These are phyloP conservation scores for Euzophera pinguis DNA, from an alignment of 2,888 invertebrate species.

Conservation along the genomic window DNA sequence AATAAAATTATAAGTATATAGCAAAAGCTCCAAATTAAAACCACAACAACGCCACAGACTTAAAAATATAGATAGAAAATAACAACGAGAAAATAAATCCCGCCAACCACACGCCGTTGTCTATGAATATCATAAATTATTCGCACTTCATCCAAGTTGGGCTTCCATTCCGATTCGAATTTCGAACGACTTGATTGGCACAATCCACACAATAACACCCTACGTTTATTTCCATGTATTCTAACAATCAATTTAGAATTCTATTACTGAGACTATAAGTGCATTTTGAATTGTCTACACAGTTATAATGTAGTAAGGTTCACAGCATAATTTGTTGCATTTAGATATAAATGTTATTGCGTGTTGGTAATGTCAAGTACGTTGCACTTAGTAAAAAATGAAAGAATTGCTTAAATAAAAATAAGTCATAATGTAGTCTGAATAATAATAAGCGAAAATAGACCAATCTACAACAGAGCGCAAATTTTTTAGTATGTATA, in stretches of 20 bases:
- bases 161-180: conserved; percentile 7
- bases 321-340: background rate
- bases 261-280: conserved; percentile 3
- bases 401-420: background rate
- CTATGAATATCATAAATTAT: conserved; percentile 8
- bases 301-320: background rate
- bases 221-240: background rate
- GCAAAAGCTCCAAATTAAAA: too few species aligned
- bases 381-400: background rate
- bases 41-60: background rate
- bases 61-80: background rate
- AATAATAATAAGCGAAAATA: background rate
- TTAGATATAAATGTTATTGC: conserved; percentile 1
- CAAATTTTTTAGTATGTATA: too few species aligned
- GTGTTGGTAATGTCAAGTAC: conserved; percentile 7
- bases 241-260: background rate
- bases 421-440: background rate
- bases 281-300: background rate
- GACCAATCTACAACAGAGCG: too few species aligned
- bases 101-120: background rate
- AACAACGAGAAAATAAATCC: too few species aligned
- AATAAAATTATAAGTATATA: too few species aligned
- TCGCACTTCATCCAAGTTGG: conserved; percentile 12
- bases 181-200: conserved; percentile 12
- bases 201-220: conserved; percentile 13